phyloP scores from a whole-genome alignment of 2,113 vertebrate genomes.

The Addax nasomaculatus region DNA sequence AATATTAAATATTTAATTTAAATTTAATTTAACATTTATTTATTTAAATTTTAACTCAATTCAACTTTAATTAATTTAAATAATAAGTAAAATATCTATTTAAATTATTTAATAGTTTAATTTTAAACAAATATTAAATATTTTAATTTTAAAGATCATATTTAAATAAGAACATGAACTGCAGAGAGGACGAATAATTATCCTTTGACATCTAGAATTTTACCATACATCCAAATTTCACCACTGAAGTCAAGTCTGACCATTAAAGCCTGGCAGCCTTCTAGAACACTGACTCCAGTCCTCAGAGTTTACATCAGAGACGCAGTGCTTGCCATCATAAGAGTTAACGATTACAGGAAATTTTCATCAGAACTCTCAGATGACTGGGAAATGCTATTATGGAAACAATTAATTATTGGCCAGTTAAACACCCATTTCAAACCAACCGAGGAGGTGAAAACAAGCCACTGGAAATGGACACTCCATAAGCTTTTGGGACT shows the following conservation, averaged over 20 bases:
- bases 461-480: neutral
- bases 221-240: neutral
- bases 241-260: neutral
- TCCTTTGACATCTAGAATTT: neutral
- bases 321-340: neutral
- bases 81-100: neutral
- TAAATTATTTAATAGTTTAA: neutral
- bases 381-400: neutral
- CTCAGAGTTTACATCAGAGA: neutral
- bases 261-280: neutral
- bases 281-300: neutral
- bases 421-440: neutral
- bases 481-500: neutral
- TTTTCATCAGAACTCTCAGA: neutral
- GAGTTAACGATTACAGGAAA: neutral
- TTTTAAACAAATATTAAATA: neutral
- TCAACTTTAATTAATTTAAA: neutral
- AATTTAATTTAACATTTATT: neutral
- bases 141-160: neutral
- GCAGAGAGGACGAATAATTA: neutral
- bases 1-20: neutral
- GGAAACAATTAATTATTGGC: neutral
- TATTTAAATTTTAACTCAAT: neutral
- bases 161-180: neutral
- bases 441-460: neutral